These are phyloP conservation scores for Ptiloglossa arizonensis DNA, from an alignment of 1,140 invertebrate genomes.

Conservation along the genomic window DNA sequence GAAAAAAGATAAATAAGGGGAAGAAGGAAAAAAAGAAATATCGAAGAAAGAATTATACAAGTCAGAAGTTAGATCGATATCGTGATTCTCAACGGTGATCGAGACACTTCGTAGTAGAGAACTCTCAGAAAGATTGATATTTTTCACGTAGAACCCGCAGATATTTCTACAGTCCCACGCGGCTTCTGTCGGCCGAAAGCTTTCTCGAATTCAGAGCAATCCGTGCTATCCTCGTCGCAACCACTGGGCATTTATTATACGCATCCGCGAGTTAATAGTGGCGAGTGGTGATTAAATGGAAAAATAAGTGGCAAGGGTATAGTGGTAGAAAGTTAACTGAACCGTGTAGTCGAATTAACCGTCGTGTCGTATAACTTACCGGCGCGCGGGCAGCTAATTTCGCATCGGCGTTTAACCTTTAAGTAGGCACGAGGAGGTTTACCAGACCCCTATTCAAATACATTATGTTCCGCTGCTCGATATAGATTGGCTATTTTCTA, in stretches of 20 bases:
- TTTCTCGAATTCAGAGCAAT: conserved; percentile 28
- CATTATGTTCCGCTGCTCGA: too few species aligned
- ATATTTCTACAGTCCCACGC: conserved; percentile 13
- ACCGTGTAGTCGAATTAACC: conserved; percentile 6
- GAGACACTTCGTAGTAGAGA: neutral
- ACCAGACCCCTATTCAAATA: too few species aligned
- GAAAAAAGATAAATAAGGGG: neutral
- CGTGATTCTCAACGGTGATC: conserved; percentile 18
- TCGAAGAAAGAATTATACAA: neutral
- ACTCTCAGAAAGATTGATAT: conserved; percentile 14
- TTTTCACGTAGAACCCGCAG: conserved; percentile 27
- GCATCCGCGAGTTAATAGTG: conserved; percentile 53
- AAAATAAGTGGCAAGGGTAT: neutral
- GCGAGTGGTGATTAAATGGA: conserved; percentile 18
- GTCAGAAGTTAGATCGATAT: neutral
- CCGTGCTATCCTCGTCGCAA: conserved; percentile 43
- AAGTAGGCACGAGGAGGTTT: too few species aligned
- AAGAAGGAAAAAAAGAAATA: neutral
- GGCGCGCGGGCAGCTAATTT: conserved; percentile 4
- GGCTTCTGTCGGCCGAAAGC: conserved; percentile 34
- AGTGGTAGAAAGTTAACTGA: conserved; percentile 9
- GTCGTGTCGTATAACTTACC: neutral
- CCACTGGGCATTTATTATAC: conserved; percentile 68
- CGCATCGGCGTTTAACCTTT: neutral
- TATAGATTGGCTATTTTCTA: too few species aligned